phyloP scores from a whole-genome alignment of 2,797 vertebrate genomes.

The Pipistrellus kuhlii region DNA sequence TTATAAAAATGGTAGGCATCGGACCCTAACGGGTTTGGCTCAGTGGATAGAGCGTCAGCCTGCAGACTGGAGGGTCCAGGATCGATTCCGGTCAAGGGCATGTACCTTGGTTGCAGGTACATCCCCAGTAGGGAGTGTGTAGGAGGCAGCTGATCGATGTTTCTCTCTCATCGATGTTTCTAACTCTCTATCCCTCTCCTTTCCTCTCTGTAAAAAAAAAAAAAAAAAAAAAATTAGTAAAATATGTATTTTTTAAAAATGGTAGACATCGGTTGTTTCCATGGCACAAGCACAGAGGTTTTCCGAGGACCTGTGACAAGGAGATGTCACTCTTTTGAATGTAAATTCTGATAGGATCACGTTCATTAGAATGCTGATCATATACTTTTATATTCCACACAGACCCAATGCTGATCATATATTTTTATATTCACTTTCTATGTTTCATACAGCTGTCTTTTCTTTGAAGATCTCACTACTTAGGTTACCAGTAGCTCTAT shows the following conservation, averaged over 20 bases:
- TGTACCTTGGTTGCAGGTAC: no score
- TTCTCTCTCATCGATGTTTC: no score
- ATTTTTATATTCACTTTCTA: background rate
- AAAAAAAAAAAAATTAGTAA: no score
- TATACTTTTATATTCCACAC: background rate
- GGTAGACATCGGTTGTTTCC: background rate
- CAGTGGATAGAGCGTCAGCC: no score
- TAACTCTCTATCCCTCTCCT: no score
- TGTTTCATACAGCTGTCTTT: background rate
- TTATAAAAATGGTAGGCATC: background rate
- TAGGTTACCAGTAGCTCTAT: background rate
- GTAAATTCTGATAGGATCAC: background rate
- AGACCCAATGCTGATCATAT: background rate
- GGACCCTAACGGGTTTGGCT: no score
- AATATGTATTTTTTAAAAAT: background rate
- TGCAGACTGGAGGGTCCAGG: no score
- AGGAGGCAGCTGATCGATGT: no score
- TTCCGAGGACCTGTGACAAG: background rate
- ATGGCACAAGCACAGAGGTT: background rate
- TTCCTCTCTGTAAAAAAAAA: no score
- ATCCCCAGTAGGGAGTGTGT: no score
- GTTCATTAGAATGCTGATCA: background rate
- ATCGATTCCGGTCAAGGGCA: no score
- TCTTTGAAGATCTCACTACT: constrained; percentile 18
- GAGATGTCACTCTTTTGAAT: background rate